Percentiles rank a stretch among this genome's conserved stretches.
phyloP scores from a whole-genome alignment of 1,140 invertebrate genomes.

The Cataglyphis hispanica region DNA sequence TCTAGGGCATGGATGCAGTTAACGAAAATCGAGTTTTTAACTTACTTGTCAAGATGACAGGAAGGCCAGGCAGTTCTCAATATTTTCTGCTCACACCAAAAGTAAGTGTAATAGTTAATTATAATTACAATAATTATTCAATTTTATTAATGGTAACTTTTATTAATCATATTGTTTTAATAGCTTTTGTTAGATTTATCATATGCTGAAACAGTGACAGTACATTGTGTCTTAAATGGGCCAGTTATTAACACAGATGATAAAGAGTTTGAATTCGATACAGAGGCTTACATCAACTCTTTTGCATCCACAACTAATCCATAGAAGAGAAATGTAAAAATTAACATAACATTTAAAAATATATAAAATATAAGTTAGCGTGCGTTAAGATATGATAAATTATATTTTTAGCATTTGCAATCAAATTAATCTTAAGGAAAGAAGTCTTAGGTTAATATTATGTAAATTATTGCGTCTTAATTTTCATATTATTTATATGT shows the following conservation, averaged over 20 bases:
- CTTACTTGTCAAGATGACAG: conserved; percentile 92
- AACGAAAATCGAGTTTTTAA: conserved; percentile 97
- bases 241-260: conserved; percentile 70
- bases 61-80: conserved; percentile 88
- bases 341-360: background rate
- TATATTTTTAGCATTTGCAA: conserved; percentile 29
- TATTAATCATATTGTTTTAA: conserved; percentile 61
- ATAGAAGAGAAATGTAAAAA: conserved; percentile 8
- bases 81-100: conserved; percentile 98
- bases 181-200: conserved; percentile 87
- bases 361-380: background rate
- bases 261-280: conserved; percentile 74
- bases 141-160: background rate
- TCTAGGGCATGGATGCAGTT: conserved; percentile 95
- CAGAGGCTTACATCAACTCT: conserved; percentile 69
- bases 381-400: background rate
- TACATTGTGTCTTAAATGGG: conserved; percentile 89
- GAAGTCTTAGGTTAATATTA: background rate
- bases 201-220: conserved; percentile 87
- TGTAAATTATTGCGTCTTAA: no score
- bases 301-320: background rate
- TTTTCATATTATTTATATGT: background rate
- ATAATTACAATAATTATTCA: no score
- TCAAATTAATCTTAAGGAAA: background rate
- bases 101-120: conserved; percentile 87